Percentiles rank a stretch among this genome's conserved stretches.
Evolutionary conservation across 2,113 vertebrate genomes (phyloP).

Genomic region (Clarias macrocephalus): DNA sequence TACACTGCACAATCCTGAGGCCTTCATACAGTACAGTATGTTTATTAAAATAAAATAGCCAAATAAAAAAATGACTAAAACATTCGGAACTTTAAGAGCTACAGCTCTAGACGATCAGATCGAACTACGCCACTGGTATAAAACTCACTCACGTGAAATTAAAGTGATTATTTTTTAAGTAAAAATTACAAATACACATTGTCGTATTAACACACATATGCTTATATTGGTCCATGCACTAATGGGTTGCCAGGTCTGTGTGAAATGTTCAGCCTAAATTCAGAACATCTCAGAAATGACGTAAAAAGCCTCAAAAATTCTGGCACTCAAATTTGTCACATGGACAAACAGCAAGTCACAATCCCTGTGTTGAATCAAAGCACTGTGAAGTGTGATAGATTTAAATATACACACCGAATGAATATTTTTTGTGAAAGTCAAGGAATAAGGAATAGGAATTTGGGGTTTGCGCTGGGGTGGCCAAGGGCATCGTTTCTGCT

Average conservation of each 20-base stretch:
- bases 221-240: too few species aligned
- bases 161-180: background rate
- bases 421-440: background rate
- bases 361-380: background rate
- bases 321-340: background rate
- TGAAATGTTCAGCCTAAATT: background rate
- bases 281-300: background rate
- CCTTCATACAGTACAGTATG: too few species aligned
- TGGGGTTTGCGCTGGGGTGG: background rate
- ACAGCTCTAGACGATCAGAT: too few species aligned
- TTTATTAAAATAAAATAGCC: too few species aligned
- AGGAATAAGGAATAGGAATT: background rate
- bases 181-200: too few species aligned
- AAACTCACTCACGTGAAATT: background rate
- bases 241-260: background rate
- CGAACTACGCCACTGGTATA: background rate
- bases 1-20: too few species aligned
- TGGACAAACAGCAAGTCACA: background rate
- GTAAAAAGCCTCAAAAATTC: background rate
- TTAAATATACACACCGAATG: background rate
- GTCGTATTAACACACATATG: too few species aligned
- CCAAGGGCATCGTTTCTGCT: background rate
- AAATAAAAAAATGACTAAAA: too few species aligned
- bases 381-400: background rate
- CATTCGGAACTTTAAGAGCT: too few species aligned